Base-by-base conservation (phyloP, 2,888 invertebrate species). In the Drosophila macrothrix region DNA sequence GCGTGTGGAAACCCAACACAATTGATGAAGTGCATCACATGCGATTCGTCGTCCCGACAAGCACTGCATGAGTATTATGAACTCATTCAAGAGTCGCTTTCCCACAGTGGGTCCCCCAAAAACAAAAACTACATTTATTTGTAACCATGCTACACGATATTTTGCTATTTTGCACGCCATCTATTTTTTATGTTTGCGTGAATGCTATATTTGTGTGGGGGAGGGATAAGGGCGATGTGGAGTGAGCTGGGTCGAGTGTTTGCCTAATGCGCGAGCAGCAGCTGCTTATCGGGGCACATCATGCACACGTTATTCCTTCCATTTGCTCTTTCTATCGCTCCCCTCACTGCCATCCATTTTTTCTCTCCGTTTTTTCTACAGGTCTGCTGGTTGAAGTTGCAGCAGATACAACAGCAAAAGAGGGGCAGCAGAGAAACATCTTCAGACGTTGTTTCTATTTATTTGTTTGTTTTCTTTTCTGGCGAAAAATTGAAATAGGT, bases 201-300 rank as follows among this genome's bases (percentile, higher is more conserved):
- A 16, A 46, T 25, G 22, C 46, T 14, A 70, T 63, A 56, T 41
- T 31, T 14, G 28, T 33, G 14, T 0, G n/a, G 6, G 3, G 1
- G 1, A 14, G 14, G 14, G 1, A 31, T 12, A 10, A 9, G 5
- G 16, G 19, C 16, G 16, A 31, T 19, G 7, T 10, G 39, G 4
- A 64, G 25, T 1, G 12, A 31, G 5, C 22, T 19, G 29, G 9
- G 12, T 43, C 53, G 41, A 62, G 52, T 33, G 19, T 31, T 71
- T n/a, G 56, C 41, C 46, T 70, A 65, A 80, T 64, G 78, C 71
- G 53, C 70, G 53, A 76, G 81, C 39, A 68, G 77, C 67, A 60
- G 81, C 63, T 72, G 77, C 71, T 78, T 78, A 80, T 80, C 77
- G 43, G 55, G 14, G 54, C 77, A 68, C 67, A 81, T 81, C 68